Evolutionary conservation across 1,140 invertebrate species (phyloP).

Genomic region (Cyclargus thomasi): DNA sequence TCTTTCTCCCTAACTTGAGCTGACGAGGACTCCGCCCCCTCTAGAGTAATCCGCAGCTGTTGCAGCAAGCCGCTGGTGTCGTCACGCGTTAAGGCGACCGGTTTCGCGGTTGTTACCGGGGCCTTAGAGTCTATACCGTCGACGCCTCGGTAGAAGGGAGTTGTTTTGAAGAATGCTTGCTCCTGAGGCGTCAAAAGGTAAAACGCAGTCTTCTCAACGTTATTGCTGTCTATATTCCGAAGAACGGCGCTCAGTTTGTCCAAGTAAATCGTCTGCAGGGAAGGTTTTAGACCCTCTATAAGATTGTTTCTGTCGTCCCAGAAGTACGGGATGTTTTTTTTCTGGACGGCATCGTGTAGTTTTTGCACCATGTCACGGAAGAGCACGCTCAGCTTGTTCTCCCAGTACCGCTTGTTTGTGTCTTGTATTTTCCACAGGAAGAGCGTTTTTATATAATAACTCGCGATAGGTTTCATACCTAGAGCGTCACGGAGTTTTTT

Average conservation of each 20-base stretch:
- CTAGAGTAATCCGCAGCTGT: constrained; percentile 23
- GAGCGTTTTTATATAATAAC: constrained; percentile 75
- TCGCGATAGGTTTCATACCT: constrained; percentile 61
- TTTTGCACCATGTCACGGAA: constrained; percentile 66
- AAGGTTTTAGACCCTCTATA: constrained; percentile 38
- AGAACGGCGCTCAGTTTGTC: constrained; percentile 43
- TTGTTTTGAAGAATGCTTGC: background rate
- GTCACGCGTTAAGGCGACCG: background rate
- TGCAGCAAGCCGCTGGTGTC: constrained; percentile 6
- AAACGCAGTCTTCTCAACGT: constrained; percentile 37
- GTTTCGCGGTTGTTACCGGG: background rate
- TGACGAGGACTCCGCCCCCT: constrained; percentile 24
- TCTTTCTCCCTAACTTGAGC: constrained; percentile 21
- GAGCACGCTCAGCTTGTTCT: constrained; percentile 51
- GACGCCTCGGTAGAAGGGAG: background rate
- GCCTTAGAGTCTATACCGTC: background rate
- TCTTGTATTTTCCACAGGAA: constrained; percentile 66
- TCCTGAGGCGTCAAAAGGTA: constrained; percentile 31
- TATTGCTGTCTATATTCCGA: constrained; percentile 35
- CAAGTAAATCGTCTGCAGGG: constrained; percentile 37
- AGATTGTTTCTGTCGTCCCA: constrained; percentile 69
- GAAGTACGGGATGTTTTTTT: constrained; percentile 64
- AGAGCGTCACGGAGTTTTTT: constrained; percentile 67
- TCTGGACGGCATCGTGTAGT: constrained; percentile 45
- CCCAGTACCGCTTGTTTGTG: constrained; percentile 52